Percentiles rank a stretch among this genome's conserved stretches.
Evolutionary conservation across 2,113 vertebrate genomes (phyloP).

Genomic region (Noctilio leporinus): DNA sequence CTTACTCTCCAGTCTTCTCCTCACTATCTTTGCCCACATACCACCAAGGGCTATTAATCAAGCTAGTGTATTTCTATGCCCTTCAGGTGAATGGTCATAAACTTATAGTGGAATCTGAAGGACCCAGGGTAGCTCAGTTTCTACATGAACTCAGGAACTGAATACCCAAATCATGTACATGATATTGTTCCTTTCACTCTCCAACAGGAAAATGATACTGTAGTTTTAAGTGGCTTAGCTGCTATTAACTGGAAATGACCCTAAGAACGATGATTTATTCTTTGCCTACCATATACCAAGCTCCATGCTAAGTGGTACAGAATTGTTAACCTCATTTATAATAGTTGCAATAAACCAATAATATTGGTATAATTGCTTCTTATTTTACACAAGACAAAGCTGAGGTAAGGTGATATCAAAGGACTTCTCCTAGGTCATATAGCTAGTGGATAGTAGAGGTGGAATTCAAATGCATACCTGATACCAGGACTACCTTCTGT

Average conservation of each 20-base stretch:
- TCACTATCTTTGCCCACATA: not conserved
- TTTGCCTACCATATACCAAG: not conserved
- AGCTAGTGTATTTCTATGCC: not conserved
- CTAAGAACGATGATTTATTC: not conserved
- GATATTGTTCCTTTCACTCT: not conserved
- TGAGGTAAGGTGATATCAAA: not conserved
- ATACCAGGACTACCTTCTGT: not conserved
- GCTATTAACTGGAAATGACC: not conserved
- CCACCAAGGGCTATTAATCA: not conserved
- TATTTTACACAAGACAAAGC: conserved; percentile 10
- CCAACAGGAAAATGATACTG: not conserved
- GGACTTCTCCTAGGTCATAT: not conserved
- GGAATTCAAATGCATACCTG: not conserved
- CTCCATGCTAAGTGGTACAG: not conserved
- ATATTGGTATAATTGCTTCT: not conserved
- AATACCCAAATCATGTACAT: not conserved
- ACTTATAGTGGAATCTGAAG: not conserved
- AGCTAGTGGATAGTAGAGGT: not conserved
- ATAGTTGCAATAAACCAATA: not conserved
- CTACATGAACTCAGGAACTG: not conserved
- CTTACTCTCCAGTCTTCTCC: not conserved
- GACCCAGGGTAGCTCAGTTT: not conserved
- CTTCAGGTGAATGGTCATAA: not conserved
- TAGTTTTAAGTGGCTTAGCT: not conserved
- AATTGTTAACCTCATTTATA: not conserved